Evolutionary conservation across 2,888 invertebrate genomes (phyloP).

Genomic region (Anarsia innoxiella): DNA sequence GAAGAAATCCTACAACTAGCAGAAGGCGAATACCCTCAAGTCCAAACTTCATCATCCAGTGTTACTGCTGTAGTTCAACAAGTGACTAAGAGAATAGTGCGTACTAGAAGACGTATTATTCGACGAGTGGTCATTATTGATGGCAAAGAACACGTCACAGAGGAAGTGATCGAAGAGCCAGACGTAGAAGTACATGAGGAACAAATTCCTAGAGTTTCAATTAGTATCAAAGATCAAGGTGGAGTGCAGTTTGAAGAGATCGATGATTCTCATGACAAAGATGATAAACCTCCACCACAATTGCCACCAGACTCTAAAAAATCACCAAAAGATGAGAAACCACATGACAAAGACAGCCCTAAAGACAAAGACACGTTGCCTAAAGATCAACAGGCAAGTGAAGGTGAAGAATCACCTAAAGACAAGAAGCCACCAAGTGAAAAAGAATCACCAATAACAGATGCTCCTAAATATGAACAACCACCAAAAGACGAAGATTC

Average conservation of each 20-base stretch:
- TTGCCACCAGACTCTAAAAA: constrained; percentile 25
- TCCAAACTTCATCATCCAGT: constrained; percentile 79
- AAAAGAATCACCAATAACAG: constrained; percentile 11
- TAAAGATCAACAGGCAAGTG: constrained; percentile 8
- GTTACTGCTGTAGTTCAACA: constrained; percentile 88
- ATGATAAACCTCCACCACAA: constrained; percentile 28
- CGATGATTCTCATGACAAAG: constrained; percentile 35
- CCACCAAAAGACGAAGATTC: not conserved
- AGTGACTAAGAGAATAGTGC: constrained; percentile 84
- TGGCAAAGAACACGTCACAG: constrained; percentile 88
- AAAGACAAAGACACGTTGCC: constrained; percentile 14
- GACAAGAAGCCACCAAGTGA: constrained; percentile 20
- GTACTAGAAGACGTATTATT: constrained; percentile 84
- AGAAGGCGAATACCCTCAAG: constrained; percentile 54
- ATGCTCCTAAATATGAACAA: too few species aligned
- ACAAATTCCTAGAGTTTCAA: constrained; percentile 81
- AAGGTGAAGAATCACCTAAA: not conserved
- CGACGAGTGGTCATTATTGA: constrained; percentile 85
- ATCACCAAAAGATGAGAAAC: constrained; percentile 16
- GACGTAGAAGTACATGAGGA: constrained; percentile 84
- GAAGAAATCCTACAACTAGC: constrained; percentile 59
- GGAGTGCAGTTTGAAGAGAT: constrained; percentile 55
- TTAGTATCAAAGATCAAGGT: constrained; percentile 77
- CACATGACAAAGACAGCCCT: not conserved
- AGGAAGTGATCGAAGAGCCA: constrained; percentile 90